Conservation (phyloP, 2,888 invertebrate species). For the Anarsia innoxiella region DNA sequence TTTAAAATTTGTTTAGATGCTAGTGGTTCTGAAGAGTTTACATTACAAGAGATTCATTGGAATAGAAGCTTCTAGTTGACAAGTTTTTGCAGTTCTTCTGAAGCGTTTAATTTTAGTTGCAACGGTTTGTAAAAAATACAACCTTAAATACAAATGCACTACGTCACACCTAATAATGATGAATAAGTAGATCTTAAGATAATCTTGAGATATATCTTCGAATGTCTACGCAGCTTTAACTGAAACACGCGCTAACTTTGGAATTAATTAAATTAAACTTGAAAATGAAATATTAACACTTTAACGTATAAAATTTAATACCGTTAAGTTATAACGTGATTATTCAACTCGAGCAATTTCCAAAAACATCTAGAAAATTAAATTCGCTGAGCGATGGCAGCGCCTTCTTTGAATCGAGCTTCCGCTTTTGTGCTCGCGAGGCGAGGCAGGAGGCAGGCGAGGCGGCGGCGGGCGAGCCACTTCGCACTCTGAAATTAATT, state of each 20-base stretch:
- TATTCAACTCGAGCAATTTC: constrained; percentile 71
- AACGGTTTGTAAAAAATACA: too few relatives aligned
- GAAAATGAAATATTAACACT: constrained; percentile 76
- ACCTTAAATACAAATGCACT: too few relatives aligned
- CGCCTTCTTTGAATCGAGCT: constrained; percentile 54
- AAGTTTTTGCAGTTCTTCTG: too few relatives aligned
- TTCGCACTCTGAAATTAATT: constrained; percentile 74
- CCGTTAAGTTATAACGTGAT: constrained; percentile 74
- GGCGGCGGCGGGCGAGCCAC: constrained; percentile 48
- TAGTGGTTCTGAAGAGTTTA: too few relatives aligned
- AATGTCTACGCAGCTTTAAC: constrained; percentile 29
- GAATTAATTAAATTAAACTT: constrained; percentile 76
- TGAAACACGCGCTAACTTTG: constrained; percentile 51
- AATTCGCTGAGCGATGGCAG: constrained; percentile 57
- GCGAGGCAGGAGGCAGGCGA: constrained; percentile 22
- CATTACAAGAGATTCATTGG: too few relatives aligned
- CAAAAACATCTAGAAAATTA: constrained; percentile 73
- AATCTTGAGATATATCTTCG: constrained; percentile 40
- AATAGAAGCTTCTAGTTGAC: too few relatives aligned
- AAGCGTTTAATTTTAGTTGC: too few relatives aligned
- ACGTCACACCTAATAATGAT: too few relatives aligned
- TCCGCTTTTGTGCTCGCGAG: constrained; percentile 55
- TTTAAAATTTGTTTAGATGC: too few relatives aligned
- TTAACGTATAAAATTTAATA: constrained; percentile 75
- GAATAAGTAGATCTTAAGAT: too few relatives aligned